phyloP scores from a whole-genome alignment of 2,888 invertebrate genomes.

The Parthenolecanium corni region DNA sequence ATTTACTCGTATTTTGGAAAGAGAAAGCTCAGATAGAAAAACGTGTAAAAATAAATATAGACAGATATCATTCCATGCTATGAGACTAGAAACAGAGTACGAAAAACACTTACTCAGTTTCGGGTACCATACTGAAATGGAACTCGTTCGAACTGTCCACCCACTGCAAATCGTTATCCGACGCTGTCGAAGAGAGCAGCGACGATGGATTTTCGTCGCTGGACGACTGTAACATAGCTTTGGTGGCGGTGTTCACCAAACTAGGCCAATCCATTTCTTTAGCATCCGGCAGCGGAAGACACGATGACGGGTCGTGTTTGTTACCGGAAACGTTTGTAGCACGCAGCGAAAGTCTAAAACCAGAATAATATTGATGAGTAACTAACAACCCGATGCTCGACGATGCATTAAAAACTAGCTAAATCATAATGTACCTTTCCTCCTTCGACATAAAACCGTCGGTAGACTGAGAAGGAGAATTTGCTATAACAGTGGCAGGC shows the following conservation, averaged over 20 bases:
- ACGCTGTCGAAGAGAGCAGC: slow-evolving; percentile 8
- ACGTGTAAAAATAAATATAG: too few relatives aligned
- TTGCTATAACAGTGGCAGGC: slow-evolving; percentile 49
- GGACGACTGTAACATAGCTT: slow-evolving; percentile 52
- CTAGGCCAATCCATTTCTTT: slow-evolving; percentile 67
- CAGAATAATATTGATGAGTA: background rate
- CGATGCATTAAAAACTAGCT: too few relatives aligned
- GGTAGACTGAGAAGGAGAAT: slow-evolving; percentile 42
- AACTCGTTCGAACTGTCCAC: slow-evolving; percentile 19
- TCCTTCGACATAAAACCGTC: slow-evolving; percentile 48
- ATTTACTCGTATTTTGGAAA: too few relatives aligned
- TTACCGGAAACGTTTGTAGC: slow-evolving; percentile 36
- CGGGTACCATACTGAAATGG: slow-evolving; percentile 19
- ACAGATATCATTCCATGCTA: too few relatives aligned
- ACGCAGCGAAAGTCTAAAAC: slow-evolving; percentile 37
- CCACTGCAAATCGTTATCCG: slow-evolving; percentile 25
- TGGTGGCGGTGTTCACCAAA: slow-evolving; percentile 65
- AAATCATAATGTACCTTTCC: slow-evolving; percentile 40
- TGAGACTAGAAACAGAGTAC: too few relatives aligned
- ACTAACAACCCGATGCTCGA: background rate
- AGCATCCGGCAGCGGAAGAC: slow-evolving; percentile 48
- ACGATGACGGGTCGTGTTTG: slow-evolving; percentile 26
- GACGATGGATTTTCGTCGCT: slow-evolving; percentile 18
- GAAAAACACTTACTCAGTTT: slow-evolving; percentile 14
- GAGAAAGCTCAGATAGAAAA: too few relatives aligned